Percentiles rank a stretch among this genome's conserved stretches.
phyloP scores from a whole-genome alignment of 1,140 invertebrate genomes.

The Schmidtea mediterranea region DNA sequence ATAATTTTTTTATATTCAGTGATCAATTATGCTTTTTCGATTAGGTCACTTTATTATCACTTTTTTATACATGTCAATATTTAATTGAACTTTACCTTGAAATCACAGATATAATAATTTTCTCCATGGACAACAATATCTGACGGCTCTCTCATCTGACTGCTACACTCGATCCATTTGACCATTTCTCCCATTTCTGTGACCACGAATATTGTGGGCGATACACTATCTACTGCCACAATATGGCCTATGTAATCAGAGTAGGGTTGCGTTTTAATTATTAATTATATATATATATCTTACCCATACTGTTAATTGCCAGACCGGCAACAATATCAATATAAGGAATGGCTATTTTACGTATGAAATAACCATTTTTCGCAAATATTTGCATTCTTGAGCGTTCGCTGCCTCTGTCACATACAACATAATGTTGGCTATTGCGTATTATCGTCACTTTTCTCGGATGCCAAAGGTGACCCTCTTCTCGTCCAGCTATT shows the following conservation, averaged over 20 bases:
- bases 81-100: constrained; percentile 48
- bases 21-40: too few species aligned
- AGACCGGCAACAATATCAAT: constrained; percentile 89
- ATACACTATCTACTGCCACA: constrained; percentile 81
- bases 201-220: constrained; percentile 77
- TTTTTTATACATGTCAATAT: too few species aligned
- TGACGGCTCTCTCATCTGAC: constrained; percentile 80
- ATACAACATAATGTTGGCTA: constrained; percentile 48
- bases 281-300: too few species aligned
- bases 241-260: constrained; percentile 39
- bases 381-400: constrained; percentile 75
- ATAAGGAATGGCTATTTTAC: constrained; percentile 68
- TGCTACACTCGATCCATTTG: constrained; percentile 79
- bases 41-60: too few species aligned
- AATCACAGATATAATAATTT: constrained; percentile 86
- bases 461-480: constrained; percentile 76
- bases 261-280: too few species aligned
- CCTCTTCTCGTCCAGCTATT: constrained; percentile 40
- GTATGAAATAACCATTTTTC: constrained; percentile 38
- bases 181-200: constrained; percentile 59
- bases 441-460: constrained; percentile 64
- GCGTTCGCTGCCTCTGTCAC: constrained; percentile 73
- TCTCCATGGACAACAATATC: constrained; percentile 76
- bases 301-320: constrained; percentile 47
- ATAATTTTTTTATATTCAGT: too few species aligned